Conservation (phyloP, 2,888 invertebrate genomes). For the Lycocerus yunnanus region DNA sequence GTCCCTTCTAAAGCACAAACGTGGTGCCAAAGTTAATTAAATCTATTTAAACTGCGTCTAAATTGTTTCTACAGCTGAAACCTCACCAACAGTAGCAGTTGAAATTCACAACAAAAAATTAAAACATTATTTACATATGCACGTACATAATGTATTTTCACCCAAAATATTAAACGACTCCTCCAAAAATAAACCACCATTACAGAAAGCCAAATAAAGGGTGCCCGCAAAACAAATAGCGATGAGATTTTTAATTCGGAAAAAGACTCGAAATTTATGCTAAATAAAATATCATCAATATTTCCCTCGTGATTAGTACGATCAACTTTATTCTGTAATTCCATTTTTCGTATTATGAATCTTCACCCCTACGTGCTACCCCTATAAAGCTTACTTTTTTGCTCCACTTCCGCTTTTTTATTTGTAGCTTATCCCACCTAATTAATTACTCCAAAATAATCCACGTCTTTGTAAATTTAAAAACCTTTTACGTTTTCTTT, state of each 20-base stretch:
- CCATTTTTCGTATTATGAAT: not conserved
- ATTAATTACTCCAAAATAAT: not conserved
- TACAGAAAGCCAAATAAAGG: not conserved
- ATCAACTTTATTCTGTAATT: not conserved
- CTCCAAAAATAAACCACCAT: not conserved
- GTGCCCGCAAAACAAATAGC: not conserved
- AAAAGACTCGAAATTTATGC: not conserved
- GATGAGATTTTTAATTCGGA: not conserved
- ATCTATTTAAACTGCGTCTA: not conserved
- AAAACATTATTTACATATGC: not conserved
- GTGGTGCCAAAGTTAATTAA: slow-evolving; percentile 2
- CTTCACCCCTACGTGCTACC: not conserved
- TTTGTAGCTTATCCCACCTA: not conserved
- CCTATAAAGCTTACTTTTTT: not conserved
- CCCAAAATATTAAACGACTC: not conserved
- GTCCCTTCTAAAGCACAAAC: slow-evolving; percentile 1
- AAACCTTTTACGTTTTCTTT: not conserved
- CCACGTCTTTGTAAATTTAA: not conserved
- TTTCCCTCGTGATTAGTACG: not conserved
- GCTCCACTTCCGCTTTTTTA: not conserved
- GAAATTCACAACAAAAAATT: not conserved
- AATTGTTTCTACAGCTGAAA: not conserved
- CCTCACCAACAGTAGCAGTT: not conserved
- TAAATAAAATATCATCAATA: not conserved
- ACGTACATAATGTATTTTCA: not conserved